Percentiles rank a stretch among this genome's conserved stretches.
Conservation (phyloP, 2,888 invertebrate species). For the Tipula unca region DNA sequence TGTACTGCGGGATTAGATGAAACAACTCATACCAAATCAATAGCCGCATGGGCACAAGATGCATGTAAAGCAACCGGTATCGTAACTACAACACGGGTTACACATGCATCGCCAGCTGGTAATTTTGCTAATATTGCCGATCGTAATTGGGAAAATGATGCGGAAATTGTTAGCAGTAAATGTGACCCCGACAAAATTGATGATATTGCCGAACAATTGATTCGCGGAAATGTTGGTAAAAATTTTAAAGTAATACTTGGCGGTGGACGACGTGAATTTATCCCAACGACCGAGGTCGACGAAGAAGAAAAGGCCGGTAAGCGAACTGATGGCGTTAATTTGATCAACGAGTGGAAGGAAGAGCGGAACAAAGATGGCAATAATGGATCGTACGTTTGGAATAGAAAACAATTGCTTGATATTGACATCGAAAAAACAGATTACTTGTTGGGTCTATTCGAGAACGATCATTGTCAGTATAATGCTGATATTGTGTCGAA, state of each 20-base stretch:
- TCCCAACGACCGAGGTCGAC: slow-evolving; percentile 43
- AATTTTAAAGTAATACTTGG: slow-evolving; percentile 42
- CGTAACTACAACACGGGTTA: slow-evolving; percentile 24
- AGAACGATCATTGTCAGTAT: slow-evolving; percentile 49
- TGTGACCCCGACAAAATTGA: slow-evolving; percentile 21
- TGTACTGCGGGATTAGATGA: slow-evolving; percentile 51
- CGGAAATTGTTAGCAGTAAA: neutral
- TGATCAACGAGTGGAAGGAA: slow-evolving; percentile 55
- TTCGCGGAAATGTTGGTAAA: slow-evolving; percentile 16
- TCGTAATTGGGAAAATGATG: slow-evolving; percentile 46
- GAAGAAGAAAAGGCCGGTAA: slow-evolving; percentile 39
- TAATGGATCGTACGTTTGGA: slow-evolving; percentile 35
- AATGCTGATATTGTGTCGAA: slow-evolving; percentile 48
- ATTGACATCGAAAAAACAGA: slow-evolving; percentile 44
- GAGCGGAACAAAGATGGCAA: slow-evolving; percentile 34
- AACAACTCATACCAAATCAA: slow-evolving; percentile 51
- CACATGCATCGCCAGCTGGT: slow-evolving; percentile 24
- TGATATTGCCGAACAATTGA: slow-evolving; percentile 22
- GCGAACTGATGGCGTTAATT: slow-evolving; percentile 48
- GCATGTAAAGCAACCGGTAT: slow-evolving; percentile 51
- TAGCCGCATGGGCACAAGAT: slow-evolving; percentile 61
- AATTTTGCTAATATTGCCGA: slow-evolving; percentile 44
- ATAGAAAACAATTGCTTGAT: slow-evolving; percentile 29
- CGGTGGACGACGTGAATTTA: slow-evolving; percentile 48
- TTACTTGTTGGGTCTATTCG: slow-evolving; percentile 49